phyloP scores from a whole-genome alignment of 2,113 vertebrate genomes.

The Mastomys coucha region DNA sequence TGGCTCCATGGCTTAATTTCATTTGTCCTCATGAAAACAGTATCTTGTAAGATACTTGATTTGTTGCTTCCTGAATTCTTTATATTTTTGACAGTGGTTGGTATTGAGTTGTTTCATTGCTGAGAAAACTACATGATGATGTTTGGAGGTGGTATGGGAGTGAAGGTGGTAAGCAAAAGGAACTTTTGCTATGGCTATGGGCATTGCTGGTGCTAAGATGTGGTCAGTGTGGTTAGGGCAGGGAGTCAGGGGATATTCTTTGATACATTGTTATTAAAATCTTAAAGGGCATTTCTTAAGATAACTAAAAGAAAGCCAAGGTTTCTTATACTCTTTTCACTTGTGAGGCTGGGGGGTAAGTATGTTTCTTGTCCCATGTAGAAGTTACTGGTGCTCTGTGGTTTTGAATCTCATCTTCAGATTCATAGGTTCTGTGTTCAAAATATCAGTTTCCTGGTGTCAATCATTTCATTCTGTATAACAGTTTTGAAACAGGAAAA shows the following conservation, averaged over 20 bases:
- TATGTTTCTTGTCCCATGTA: background rate
- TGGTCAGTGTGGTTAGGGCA: background rate
- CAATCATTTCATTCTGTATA: background rate
- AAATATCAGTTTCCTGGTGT: background rate
- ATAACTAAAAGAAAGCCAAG: background rate
- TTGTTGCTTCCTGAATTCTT: background rate
- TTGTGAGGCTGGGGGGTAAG: background rate
- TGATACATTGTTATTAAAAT: background rate
- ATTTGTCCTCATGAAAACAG: background rate
- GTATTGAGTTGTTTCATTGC: background rate
- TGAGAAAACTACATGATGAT: background rate
- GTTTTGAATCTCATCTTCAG: background rate
- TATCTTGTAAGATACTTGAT: conserved; percentile 11
- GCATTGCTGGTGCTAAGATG: background rate
- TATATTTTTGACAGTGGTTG: background rate
- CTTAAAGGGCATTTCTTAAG: conserved; percentile 17
- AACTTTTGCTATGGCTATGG: background rate
- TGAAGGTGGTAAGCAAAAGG: background rate
- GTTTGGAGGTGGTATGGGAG: background rate
- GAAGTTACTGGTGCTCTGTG: background rate
- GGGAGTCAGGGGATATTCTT: background rate
- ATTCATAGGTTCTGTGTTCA: background rate
- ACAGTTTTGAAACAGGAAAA: background rate
- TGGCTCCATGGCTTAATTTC: background rate
- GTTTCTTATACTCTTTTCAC: background rate